Conservation (phyloP, 1,140 invertebrate species). For the Tetramorium parvispinum region DNA sequence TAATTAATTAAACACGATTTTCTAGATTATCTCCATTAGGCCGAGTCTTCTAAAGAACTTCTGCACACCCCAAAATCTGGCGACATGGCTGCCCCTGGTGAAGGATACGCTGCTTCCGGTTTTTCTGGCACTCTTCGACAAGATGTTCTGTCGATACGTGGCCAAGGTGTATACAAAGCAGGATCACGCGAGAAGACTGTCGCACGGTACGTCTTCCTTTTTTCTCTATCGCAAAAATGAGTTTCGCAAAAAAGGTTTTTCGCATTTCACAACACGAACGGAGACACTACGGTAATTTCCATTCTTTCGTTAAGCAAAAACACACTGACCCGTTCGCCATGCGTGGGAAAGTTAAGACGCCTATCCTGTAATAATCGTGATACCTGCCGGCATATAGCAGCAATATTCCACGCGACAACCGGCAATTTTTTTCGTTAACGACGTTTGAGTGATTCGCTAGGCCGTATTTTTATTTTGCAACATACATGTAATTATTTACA, state of each 20-base stretch:
- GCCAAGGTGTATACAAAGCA: conserved; percentile 84
- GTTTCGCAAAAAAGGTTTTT: not conserved
- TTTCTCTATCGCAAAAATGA: not conserved
- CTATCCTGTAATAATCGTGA: conserved; percentile 11
- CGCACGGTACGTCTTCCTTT: conserved; percentile 76
- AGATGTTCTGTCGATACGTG: conserved; percentile 85
- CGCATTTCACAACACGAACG: not conserved
- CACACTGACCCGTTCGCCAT: conserved; percentile 20
- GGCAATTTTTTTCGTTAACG: conserved; percentile 51
- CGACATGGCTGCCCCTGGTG: conserved; percentile 84
- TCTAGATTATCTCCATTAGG: conserved; percentile 83
- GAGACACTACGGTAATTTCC: conserved; percentile 27
- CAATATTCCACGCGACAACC: conserved; percentile 31
- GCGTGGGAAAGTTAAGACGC: conserved; percentile 49
- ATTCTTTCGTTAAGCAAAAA: conserved; percentile 51
- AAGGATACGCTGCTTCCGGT: conserved; percentile 85
- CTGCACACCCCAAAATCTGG: conserved; percentile 80
- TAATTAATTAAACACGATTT: conserved; percentile 9
- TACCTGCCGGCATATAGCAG: not conserved
- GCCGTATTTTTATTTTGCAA: conserved; percentile 21
- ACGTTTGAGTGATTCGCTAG: conserved; percentile 6
- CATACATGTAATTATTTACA: not conserved
- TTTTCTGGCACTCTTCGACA: conserved; percentile 85
- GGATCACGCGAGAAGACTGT: conserved; percentile 77
- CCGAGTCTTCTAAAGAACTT: conserved; percentile 79